phyloP scores from a whole-genome alignment of 2,113 vertebrate genomes.

The Myocastor coypus region DNA sequence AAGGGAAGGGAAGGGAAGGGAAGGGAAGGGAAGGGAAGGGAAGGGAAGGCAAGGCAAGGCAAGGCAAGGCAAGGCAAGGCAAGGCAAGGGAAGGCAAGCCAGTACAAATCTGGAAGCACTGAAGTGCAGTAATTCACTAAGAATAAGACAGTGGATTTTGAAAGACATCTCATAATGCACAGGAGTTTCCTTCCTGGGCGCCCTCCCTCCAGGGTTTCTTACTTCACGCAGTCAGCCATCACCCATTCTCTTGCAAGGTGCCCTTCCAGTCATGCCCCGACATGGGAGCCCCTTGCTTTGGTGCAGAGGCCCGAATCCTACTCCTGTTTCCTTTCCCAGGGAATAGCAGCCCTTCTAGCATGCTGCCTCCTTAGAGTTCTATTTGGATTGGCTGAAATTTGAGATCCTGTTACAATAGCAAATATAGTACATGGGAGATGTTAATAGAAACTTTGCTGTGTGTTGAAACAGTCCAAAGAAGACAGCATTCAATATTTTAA shows the following conservation, averaged over 20 bases:
- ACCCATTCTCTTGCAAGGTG: background rate
- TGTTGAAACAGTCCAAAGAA: background rate
- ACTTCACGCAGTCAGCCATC: background rate
- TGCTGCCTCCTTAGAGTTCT: background rate
- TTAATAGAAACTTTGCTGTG: background rate
- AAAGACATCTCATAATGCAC: too few species aligned
- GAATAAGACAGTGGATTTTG: background rate
- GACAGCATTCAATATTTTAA: background rate
- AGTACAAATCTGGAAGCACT: background rate
- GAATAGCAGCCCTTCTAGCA: background rate
- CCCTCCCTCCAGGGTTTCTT: too few species aligned
- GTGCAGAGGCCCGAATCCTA: fast-evolving
- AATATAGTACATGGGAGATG: background rate
- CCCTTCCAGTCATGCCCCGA: background rate
- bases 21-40: background rate
- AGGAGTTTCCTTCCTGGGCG: background rate
- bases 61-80: too few species aligned
- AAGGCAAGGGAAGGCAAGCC: background rate
- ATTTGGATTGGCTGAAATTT: background rate
- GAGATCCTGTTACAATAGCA: background rate
- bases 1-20: background rate
- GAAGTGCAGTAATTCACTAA: background rate
- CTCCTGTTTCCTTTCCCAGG: background rate
- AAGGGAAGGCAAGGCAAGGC: background rate
- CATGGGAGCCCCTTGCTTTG: background rate